Conservation (phyloP, 2,797 vertebrate genomes). For the Neosilurus mollespiculum region DNA sequence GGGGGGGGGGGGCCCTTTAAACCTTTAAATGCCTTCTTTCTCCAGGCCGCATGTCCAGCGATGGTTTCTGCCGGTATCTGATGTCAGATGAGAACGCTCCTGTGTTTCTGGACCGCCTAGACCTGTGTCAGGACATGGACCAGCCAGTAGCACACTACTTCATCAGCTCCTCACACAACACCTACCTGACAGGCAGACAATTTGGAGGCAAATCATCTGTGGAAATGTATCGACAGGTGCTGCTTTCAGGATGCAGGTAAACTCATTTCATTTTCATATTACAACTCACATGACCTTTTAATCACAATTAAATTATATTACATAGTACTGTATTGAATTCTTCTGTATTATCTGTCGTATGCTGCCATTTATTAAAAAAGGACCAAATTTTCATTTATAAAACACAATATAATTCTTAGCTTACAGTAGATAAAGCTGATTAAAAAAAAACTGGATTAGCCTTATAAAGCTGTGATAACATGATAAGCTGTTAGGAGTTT, state of each 20-base stretch:
- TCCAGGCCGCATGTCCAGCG: conserved; percentile 88
- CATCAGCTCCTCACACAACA: conserved; percentile 98
- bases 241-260: conserved; percentile 96
- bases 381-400: neutral
- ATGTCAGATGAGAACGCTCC: conserved; percentile 99
- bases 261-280: neutral
- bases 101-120: conserved; percentile 93
- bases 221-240: conserved; percentile 97
- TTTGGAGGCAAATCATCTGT: conserved; percentile 97
- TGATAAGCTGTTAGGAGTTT: neutral
- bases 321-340: neutral
- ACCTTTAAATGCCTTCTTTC: neutral
- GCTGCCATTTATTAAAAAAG: neutral
- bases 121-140: conserved; percentile 98
- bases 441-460: neutral
- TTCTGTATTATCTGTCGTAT: neutral
- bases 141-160: conserved; percentile 95
- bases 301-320: no score
- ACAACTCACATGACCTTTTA: neutral
- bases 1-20: neutral
- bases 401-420: neutral
- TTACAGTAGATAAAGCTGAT: no score
- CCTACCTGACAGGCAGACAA: conserved; percentile 93
- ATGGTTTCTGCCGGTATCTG: conserved; percentile 95
- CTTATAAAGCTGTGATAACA: neutral